A percentile compares a stretch with the other conserved stretches of the same genome.
These are phyloP conservation scores for Pseudonaja textilis DNA, from an alignment of 2,113 vertebrate genomes.

Conservation along the genomic window DNA sequence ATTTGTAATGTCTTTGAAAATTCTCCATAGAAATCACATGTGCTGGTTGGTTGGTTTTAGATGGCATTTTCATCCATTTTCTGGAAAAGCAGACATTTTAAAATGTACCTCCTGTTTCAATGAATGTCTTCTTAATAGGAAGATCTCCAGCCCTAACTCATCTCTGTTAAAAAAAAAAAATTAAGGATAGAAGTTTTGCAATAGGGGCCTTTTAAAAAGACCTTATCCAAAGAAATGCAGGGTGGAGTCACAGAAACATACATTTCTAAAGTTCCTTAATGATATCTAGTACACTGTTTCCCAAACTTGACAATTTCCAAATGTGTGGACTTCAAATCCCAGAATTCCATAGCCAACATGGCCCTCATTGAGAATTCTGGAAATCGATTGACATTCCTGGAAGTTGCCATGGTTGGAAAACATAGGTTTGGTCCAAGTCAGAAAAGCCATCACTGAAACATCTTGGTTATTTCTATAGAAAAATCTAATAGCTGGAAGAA, in stretches of 20 bases:
- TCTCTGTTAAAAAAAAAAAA: not conserved
- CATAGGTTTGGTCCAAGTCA: not conserved
- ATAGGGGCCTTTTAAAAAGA: no score
- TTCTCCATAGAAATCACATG: not conserved
- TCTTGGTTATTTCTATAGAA: not conserved
- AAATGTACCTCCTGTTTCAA: not conserved
- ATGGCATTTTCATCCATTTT: not conserved
- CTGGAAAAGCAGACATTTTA: not conserved
- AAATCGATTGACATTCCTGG: not conserved
- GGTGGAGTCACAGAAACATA: not conserved
- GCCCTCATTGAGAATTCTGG: not conserved
- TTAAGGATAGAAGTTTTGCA: not conserved
- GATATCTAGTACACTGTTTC: not conserved
- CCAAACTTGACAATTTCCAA: not conserved
- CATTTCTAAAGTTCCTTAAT: not conserved
- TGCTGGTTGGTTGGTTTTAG: not conserved
- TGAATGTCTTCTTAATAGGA: no score
- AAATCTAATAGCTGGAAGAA: not conserved
- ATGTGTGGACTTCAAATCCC: not conserved
- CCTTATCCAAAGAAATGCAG: not conserved
- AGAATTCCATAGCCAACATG: not conserved
- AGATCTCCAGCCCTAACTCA: not conserved
- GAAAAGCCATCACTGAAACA: not conserved
- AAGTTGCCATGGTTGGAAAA: not conserved
- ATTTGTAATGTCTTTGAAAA: not conserved